A percentile compares a stretch with the other conserved stretches of the same genome.
Conservation (phyloP, 1,140 invertebrate species). For the Epicauta chinensis region DNA sequence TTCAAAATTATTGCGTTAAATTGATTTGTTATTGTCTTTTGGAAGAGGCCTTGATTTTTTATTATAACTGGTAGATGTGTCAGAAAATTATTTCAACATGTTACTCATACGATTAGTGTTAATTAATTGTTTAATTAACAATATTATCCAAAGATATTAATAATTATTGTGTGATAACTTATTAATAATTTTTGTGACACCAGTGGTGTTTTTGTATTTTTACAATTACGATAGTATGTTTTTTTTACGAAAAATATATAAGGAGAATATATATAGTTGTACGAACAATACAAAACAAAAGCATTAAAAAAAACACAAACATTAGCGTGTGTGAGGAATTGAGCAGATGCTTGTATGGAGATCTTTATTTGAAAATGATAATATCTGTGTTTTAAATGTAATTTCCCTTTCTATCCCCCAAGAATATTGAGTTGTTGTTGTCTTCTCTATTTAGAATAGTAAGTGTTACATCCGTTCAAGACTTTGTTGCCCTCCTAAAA, state of each 20-base stretch:
- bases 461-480: slow-evolving; percentile 38
- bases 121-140: slow-evolving; percentile 1
- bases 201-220: slow-evolving; percentile 36
- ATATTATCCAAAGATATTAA: slow-evolving; percentile 15
- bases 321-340: slow-evolving; percentile 17
- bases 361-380: slow-evolving; percentile 5
- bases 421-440: slow-evolving; percentile 11
- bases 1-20: slow-evolving; percentile 27
- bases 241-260: slow-evolving; percentile 18
- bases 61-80: slow-evolving; percentile 11
- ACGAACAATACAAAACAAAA: too few species aligned
- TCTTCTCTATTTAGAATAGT: slow-evolving; percentile 26
- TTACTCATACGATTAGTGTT: slow-evolving; percentile 7
- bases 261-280: slow-evolving; percentile 8
- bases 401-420: neutral
- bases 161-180: slow-evolving; percentile 26
- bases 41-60: slow-evolving; percentile 31
- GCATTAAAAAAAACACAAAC: too few species aligned
- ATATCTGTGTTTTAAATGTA: slow-evolving; percentile 21
- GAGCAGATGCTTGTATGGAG: slow-evolving; percentile 10
- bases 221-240: slow-evolving; percentile 26
- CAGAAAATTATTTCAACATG: slow-evolving; percentile 17
- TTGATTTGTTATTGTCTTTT: slow-evolving; percentile 21
- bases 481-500: slow-evolving; percentile 31
- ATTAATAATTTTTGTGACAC: slow-evolving; percentile 21